phyloP scores from a whole-genome alignment of 2,113 vertebrate species.

The Cebidichthys violaceus region DNA sequence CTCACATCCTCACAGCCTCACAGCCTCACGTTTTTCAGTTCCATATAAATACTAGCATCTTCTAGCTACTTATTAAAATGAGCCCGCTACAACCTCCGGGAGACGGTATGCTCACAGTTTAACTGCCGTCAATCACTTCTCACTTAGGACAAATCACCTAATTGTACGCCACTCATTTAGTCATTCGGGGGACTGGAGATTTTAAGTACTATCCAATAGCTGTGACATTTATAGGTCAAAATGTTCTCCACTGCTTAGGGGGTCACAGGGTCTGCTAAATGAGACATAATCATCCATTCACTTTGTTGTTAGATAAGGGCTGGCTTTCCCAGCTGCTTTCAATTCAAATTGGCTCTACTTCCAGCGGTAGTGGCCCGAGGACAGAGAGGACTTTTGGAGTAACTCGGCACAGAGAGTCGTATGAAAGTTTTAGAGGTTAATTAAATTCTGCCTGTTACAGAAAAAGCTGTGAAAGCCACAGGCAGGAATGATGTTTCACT shows the following conservation, averaged over 20 bases:
- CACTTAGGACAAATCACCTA: slow-evolving; percentile 29
- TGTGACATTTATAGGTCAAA: slow-evolving; percentile 65
- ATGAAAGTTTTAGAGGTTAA: slow-evolving; percentile 36
- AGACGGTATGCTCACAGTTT: not conserved
- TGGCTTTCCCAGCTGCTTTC: slow-evolving; percentile 22
- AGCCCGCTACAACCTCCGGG: not conserved
- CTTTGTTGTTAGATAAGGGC: slow-evolving; percentile 7
- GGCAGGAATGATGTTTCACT: slow-evolving; percentile 2
- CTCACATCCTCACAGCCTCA: no score
- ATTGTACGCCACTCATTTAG: slow-evolving; percentile 35
- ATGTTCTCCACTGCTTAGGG: slow-evolving; percentile 24
- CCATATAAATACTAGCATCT: no score
- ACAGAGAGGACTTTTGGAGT: slow-evolving; percentile 27
- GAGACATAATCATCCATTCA: slow-evolving; percentile 44
- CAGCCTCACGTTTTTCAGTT: no score
- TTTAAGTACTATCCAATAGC: slow-evolving; percentile 28
- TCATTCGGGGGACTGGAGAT: slow-evolving; percentile 3
- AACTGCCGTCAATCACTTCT: slow-evolving; percentile 10
- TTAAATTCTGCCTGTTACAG: slow-evolving; percentile 35
- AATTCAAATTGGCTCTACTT: slow-evolving; percentile 50
- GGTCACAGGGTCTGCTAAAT: slow-evolving; percentile 27
- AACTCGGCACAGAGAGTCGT: not conserved
- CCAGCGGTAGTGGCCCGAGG: slow-evolving; percentile 16
- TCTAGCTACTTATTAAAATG: not conserved
- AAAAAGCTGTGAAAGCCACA: not conserved